Evolutionary conservation across 2,113 vertebrate species (phyloP).

Genomic region (Pachycephala philippinensis): DNA sequence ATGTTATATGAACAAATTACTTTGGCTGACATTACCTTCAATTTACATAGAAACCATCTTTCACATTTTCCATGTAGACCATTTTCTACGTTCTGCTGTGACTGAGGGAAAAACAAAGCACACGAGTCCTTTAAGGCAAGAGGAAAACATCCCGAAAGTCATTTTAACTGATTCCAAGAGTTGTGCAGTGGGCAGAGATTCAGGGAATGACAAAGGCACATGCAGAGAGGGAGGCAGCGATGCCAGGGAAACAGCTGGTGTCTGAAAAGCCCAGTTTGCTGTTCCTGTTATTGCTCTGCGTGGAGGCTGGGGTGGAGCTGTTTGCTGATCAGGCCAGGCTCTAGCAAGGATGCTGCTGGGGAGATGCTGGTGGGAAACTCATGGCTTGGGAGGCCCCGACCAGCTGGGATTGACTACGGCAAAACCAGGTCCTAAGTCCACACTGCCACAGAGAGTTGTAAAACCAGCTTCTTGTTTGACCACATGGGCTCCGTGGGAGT

Average conservation of each 20-base stretch:
- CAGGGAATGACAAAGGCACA: slow-evolving; percentile 19
- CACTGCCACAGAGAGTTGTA: background rate
- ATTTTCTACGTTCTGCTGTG: background rate
- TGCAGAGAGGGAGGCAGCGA: background rate
- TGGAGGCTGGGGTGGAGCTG: background rate
- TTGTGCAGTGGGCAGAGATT: background rate
- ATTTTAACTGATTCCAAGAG: slow-evolving; percentile 45
- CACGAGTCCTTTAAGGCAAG: slow-evolving; percentile 30
- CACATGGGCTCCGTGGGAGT: rapidly evolving
- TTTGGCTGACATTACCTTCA: slow-evolving; percentile 9
- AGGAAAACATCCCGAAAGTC: background rate
- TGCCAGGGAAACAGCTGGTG: slow-evolving; percentile 46
- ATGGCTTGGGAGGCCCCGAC: rapidly evolving
- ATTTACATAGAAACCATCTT: slow-evolving; percentile 34
- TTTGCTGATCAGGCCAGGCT: background rate
- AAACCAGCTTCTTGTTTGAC: background rate
- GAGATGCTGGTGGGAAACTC: background rate
- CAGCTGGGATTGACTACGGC: rapidly evolving
- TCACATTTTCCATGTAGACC: background rate
- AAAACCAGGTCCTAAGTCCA: background rate
- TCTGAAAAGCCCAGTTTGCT: slow-evolving; percentile 11
- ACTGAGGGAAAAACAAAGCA: slow-evolving; percentile 29
- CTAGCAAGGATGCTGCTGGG: background rate
- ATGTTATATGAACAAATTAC: slow-evolving; percentile 24
- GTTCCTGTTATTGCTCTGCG: rapidly evolving